These are phyloP conservation scores for Acanthis flammea DNA, from an alignment of 2,797 vertebrate species.

Conservation along the genomic window DNA sequence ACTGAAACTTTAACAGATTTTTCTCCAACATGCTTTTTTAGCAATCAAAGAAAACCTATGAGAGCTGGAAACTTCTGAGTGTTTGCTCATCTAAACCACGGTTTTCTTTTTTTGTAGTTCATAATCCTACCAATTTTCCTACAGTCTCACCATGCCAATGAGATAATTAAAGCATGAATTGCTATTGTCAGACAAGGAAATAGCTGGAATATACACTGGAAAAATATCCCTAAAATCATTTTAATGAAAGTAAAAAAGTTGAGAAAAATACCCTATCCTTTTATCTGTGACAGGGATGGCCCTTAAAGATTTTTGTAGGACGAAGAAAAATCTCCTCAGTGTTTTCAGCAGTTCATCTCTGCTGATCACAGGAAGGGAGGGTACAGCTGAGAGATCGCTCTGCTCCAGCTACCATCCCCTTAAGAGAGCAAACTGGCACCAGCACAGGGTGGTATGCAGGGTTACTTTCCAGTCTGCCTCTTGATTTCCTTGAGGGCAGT, in stretches of 20 bases:
- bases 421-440: background rate
- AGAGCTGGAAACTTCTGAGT: background rate
- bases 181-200: background rate
- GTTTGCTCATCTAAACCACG: background rate
- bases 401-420: background rate
- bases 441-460: background rate
- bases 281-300: background rate
- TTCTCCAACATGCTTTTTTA: background rate
- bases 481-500: background rate
- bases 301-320: background rate
- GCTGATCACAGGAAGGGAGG: background rate
- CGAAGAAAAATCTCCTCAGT: background rate
- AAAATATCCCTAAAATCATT: background rate
- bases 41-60: background rate
- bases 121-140: background rate
- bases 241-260: background rate
- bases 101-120: background rate
- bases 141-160: background rate
- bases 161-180: background rate
- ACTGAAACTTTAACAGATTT: background rate
- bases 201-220: background rate
- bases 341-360: background rate
- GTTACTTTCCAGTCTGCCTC: background rate
- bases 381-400: accelerated
- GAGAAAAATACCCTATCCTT: background rate